Evolutionary conservation across 2,797 vertebrate genomes (phyloP), one percentile per base, ranked within the genome.

Genomic region (Dromococcyx pavoninus): DNA sequence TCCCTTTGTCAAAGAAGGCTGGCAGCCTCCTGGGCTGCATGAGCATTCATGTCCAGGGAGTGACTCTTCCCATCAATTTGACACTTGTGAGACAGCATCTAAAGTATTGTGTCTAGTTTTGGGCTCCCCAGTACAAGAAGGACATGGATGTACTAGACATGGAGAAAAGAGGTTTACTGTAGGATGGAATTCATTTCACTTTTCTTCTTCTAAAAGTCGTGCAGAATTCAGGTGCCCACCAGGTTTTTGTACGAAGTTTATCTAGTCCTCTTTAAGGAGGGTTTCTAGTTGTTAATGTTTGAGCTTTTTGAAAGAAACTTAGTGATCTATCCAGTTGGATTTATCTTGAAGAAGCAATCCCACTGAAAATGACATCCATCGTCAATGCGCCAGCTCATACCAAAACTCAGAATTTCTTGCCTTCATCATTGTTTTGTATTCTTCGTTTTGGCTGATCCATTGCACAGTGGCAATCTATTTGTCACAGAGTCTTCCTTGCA

Each of bases 1-100:
- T 1, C 23, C 9, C 7, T 44, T 7, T n/a, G 8, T 11, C 80
- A 69, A 25, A 71, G 24, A 2, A 0, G 12, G 12, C 22, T 5
- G 41, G 54, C 35, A 57, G 19, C 65, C 17, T 57, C 33, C 41
- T 9, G 9, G 12, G 27, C 17, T 48, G 23, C 51, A 37, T 53
- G 53, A 28, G 30, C 56, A 23, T 11, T 19, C 6, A 1, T 9
- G 17, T 33, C 28, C 71, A 30, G 37, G 37, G 48, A 65, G 65
- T 7, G 0, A 13, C 53, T 46, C 46, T 61, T 69, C 13, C 9
- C 17, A 24, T 37, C 17, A 37, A 1, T 44, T 11, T 43, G n/a
- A 18, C n/a, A 22, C 10, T 78, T 74, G 24, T 32, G 27, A 43
- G 39, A 70, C 24, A 2, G 1, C 8, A 30, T 7, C 39, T 65